phyloP scores from a whole-genome alignment of 2,888 invertebrate genomes.

The Trissonchulus sp. region DNA sequence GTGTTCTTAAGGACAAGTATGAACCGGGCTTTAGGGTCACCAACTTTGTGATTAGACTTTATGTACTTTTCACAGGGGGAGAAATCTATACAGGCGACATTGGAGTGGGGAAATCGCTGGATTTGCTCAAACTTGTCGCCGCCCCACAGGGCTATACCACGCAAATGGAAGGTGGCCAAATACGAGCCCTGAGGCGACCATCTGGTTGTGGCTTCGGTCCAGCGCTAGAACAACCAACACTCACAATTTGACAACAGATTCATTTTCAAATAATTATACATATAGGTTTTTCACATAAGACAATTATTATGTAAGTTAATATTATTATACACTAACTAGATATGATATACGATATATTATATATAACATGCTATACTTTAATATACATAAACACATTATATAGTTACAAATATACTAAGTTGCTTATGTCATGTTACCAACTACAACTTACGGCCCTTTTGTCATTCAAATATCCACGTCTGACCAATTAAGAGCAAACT shows the following conservation, averaged over 20 bases:
- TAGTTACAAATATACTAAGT: too few species aligned
- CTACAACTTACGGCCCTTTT: too few species aligned
- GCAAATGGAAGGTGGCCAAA: constrained; percentile 87
- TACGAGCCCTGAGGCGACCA: constrained; percentile 98
- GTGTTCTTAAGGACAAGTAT: too few species aligned
- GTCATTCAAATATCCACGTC: too few species aligned
- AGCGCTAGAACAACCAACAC: constrained; percentile 64
- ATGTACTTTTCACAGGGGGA: constrained; percentile 95
- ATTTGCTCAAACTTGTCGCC: constrained; percentile 86
- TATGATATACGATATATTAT: too few species aligned
- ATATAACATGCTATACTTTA: too few species aligned
- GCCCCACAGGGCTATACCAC: constrained; percentile 94
- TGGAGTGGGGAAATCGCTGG: constrained; percentile 70
- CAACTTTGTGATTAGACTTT: too few species aligned
- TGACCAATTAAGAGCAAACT: too few species aligned
- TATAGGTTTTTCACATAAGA: not conserved
- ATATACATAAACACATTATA: too few species aligned
- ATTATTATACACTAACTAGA: not conserved
- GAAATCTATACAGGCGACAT: constrained; percentile 90
- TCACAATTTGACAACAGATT: not conserved
- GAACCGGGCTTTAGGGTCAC: too few species aligned
- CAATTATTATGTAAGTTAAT: not conserved
- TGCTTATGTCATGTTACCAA: too few species aligned
- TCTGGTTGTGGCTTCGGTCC: constrained; percentile 90
- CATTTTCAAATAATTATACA: too few species aligned